These are phyloP conservation scores for Columba janthina DNA, from an alignment of 2,113 vertebrate species.

Conservation along the genomic window DNA sequence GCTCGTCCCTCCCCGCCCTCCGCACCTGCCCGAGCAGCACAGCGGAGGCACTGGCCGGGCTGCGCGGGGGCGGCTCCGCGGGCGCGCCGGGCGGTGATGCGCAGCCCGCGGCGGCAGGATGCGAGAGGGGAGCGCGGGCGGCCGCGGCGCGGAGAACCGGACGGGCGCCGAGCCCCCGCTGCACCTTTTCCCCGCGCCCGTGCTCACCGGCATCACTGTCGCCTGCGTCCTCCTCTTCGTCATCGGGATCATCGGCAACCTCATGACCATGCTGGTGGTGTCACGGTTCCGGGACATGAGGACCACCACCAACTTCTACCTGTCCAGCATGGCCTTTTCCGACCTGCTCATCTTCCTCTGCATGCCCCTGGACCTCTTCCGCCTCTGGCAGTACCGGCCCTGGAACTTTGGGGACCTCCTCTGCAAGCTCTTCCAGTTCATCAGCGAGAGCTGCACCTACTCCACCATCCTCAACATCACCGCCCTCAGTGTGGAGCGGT, in stretches of 20 bases:
- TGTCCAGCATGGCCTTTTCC: conserved; percentile 97
- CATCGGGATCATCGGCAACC: conserved; percentile 87
- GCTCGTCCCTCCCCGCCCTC: background rate
- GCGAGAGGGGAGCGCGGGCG: conserved; percentile 75
- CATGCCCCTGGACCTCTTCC: conserved; percentile 94
- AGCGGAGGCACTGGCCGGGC: background rate
- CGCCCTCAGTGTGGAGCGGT: conserved; percentile 93
- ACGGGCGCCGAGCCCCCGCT: conserved; percentile 53
- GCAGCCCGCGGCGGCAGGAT: conserved; percentile 71
- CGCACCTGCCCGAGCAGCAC: background rate
- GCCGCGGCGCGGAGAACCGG: conserved; percentile 63
- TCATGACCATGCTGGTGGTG: conserved; percentile 93
- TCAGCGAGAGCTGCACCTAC: conserved; percentile 96
- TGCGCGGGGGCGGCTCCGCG: background rate
- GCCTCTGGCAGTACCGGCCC: conserved; percentile 94
- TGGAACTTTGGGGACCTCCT: conserved; percentile 92
- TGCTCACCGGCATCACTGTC: conserved; percentile 86
- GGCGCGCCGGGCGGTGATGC: conserved; percentile 11
- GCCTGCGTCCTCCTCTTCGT: conserved; percentile 88
- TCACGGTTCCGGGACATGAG: conserved; percentile 91
- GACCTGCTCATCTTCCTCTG: conserved; percentile 96
- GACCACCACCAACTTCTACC: conserved; percentile 95
- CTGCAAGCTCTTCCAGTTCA: conserved; percentile 96
- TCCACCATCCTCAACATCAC: conserved; percentile 97
- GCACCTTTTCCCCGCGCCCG: conserved; percentile 85